Percentiles rank a stretch among this genome's conserved stretches.
Conservation (phyloP, 1,140 invertebrate genomes). For the Fragariocoptes setiger region DNA sequence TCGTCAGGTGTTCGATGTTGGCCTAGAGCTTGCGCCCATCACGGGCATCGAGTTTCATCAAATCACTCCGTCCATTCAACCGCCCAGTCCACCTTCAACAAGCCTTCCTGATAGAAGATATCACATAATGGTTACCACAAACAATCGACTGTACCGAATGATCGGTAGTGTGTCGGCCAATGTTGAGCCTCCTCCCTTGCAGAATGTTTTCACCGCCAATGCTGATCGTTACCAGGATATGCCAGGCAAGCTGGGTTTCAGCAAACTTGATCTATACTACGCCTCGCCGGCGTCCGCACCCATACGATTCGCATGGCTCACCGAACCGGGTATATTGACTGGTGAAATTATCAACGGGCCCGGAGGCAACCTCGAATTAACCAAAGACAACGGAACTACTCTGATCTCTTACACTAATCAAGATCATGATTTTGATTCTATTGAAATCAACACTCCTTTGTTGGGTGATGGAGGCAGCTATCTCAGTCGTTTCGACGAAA, state of each 20-base stretch:
- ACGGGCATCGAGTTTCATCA: constrained; percentile 53
- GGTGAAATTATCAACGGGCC: background rate
- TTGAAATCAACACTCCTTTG: background rate
- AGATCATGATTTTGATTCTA: background rate
- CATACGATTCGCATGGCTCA: background rate
- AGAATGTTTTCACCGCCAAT: constrained; percentile 9
- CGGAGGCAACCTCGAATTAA: background rate
- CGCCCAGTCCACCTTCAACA: no score
- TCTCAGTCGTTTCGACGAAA: constrained; percentile 9
- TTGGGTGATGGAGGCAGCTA: background rate
- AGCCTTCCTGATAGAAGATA: background rate
- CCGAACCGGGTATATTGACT: background rate
- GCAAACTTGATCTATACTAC: constrained; percentile 43
- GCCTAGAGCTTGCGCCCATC: constrained; percentile 28
- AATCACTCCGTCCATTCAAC: no score
- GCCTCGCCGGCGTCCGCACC: constrained; percentile 24
- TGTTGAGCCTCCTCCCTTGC: background rate
- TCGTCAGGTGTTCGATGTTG: constrained; percentile 33
- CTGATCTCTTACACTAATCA: background rate
- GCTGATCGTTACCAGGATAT: constrained; percentile 33
- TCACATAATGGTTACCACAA: background rate
- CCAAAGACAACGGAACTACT: background rate
- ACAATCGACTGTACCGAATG: constrained; percentile 5
- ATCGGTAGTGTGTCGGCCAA: background rate
- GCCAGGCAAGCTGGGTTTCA: constrained; percentile 37